Evolutionary conservation across 2,888 invertebrate species (phyloP), one percentile per base, ranked within the genome.

Genomic region (Apamea anceps): DNA sequence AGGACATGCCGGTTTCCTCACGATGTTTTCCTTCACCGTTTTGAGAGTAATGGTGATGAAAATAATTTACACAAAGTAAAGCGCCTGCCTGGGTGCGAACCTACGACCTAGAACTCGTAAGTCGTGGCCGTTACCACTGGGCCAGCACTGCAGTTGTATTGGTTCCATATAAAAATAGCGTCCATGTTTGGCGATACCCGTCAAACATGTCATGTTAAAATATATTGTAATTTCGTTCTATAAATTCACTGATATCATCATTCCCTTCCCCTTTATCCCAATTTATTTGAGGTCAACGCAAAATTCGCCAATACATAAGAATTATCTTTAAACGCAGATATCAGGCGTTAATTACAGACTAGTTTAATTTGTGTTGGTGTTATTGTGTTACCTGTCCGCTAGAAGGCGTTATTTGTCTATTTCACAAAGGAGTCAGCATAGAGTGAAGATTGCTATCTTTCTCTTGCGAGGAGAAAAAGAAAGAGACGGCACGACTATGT

Each of bases 291-390:
- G n/a, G 3, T 18, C 28, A 4, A 1, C 32, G 3, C 32, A 32
- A 63, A 63, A 63, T 60, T 57, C 63, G 42, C 57, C 80, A 87
- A 74, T 74, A 79, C 70, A n/a, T 63, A 68, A 57, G 21, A 79
- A 70, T 45, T 71, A 32, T 18, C 10, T 6, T 32, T 57, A 68
- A 83, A 54, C 71, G 72, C 66, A 67, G 42, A 74, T 71, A 45
- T 62, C 68, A 70, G 21, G 48, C 48, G 48, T 60, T 57, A 42
- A 25, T 68, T 72, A 74, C 0, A 66, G 77, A 87, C 85, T 87
- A 87, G 81, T 72, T 62, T 6, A 25, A 63, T 74, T 85, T 87
- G 85, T 77, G 87, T 85, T 65, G 37, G 28, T 79, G 54, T 76
- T 72, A 60, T 28, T 79, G 15, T n/a, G 25, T 84, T 72, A 60